phyloP scores from a whole-genome alignment of 2,888 invertebrate species.

The Nemotelus nigrinus region DNA sequence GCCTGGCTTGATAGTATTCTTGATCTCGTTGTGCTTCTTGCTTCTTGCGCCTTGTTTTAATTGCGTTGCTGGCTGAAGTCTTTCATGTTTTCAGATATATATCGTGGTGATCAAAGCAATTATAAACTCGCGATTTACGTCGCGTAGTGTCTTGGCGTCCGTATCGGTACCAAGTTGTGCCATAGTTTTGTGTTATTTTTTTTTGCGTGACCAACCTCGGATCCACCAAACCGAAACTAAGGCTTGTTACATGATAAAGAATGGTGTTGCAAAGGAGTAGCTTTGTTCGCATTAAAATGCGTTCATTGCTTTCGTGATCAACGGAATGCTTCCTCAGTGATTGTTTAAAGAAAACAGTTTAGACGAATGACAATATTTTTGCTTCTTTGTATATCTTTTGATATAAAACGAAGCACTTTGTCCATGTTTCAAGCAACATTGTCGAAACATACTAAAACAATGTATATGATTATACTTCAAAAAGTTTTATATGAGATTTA shows the following conservation, averaged over 20 bases:
- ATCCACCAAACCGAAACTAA: conserved; percentile 12
- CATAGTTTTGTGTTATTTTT: not conserved
- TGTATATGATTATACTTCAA: too few species aligned
- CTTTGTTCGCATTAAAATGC: too few species aligned
- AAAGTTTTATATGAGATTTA: too few species aligned
- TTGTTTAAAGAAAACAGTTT: too few species aligned
- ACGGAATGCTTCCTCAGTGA: too few species aligned
- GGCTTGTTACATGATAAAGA: not conserved
- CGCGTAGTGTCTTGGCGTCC: conserved; percentile 26
- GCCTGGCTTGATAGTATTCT: too few species aligned
- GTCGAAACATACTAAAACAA: too few species aligned
- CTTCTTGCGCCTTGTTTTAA: not conserved
- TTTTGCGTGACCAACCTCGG: conserved; percentile 42
- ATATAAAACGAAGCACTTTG: too few species aligned
- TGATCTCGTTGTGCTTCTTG: conserved; percentile 10
- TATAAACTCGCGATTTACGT: conserved; percentile 37
- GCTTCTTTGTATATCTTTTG: too few species aligned
- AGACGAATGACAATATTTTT: too few species aligned
- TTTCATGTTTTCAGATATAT: conserved; percentile 28
- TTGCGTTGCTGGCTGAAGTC: not conserved
- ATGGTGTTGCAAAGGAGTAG: not conserved
- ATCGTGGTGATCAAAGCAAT: conserved; percentile 35
- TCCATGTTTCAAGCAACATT: too few species aligned
- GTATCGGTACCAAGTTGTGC: conserved; percentile 38
- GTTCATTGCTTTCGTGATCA: too few species aligned